Percentiles rank a stretch among this genome's conserved stretches.
Evolutionary conservation across 2,113 vertebrate genomes (phyloP).

Genomic region (crab-eating macaque (Macaca fascicularis)): T2T-MFA8v1.1 NC_088386.1:103449001-103449500

Average conservation of each 20-base stretch:
- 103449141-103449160: not conserved
- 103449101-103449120: not conserved
- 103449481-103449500: not conserved
- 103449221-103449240: not conserved
- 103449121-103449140: conserved; percentile 13
- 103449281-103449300: not conserved
- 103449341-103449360: not conserved
- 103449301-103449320: not conserved
- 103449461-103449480: not conserved
- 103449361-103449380: not conserved
- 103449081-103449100: not conserved
- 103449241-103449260: not conserved
- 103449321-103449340: not conserved
- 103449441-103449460: not conserved
- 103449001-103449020: not conserved
- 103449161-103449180: not conserved
- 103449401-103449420: not conserved
- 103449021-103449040: not conserved
- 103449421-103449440: not conserved
- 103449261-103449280: not conserved
- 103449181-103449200: not conserved
- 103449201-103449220: not conserved
- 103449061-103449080: not conserved
- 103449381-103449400: not conserved
- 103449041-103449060: not conserved